Evolutionary conservation across 2,797 vertebrate genomes (phyloP), one percentile per base, ranked within the genome.

Genomic region (Uromys caudimaculatus): DNA sequence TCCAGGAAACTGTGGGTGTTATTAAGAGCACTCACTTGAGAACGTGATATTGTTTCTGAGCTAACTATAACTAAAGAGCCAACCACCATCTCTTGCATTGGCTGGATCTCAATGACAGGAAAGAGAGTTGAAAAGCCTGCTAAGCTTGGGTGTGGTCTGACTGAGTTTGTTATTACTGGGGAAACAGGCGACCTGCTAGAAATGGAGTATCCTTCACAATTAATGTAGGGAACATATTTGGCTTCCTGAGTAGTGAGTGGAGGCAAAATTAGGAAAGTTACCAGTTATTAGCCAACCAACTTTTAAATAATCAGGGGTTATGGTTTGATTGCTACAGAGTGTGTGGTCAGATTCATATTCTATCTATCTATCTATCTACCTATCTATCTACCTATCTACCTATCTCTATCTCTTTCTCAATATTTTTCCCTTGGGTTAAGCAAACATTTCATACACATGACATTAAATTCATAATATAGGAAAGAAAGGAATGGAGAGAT

Each of bases 381-480:
- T 67, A 11, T 67, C 29, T 67, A 29, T 67, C 69, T 71, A 6
- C 38, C 69, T 71, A 7, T 71, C 35, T 44, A 44, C 6, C 44
- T 44, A 44, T 71, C 77, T n/a, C 29, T 67, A 17, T 67, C 29
- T 35, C 52, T 56, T 10, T 23, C 77, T 52, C 35, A 78, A 62
- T 83, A 89, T 84, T 71, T 56, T 94, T 64, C 29, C 6, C 21
- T 86, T 67, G 47, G 17, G 27, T 89, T 85, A 24, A 41, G 64
- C 56, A 90, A 83, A 92, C 64, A 82, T 76, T 81, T 86, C 41
- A 52, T 76, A 86, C 3, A 82, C 58, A 86, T 92, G 27, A 67
- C 6, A 60, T 13, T 76, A 92, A 60, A 44, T 67, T 9, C 4
- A 86, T 44, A 86, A 90, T 50, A 81, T 3, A 94, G 47, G 79